phyloP scores from a whole-genome alignment of 2,113 vertebrate species.

The Hippocampus guttulatus region DNA sequence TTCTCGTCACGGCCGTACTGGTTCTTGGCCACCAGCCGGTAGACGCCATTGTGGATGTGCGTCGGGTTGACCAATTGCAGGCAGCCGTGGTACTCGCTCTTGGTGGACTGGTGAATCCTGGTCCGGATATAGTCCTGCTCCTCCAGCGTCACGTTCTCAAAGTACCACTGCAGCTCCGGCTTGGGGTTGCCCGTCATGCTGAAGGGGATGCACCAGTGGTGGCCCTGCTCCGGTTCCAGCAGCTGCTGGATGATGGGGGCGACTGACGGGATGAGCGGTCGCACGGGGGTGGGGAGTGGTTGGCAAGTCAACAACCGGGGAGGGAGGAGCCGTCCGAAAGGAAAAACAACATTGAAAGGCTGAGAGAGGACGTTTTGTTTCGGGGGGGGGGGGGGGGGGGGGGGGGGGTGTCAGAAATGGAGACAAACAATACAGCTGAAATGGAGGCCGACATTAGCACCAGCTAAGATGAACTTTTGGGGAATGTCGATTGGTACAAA shows the following conservation, averaged over 20 bases:
- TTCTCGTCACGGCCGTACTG: slow-evolving; percentile 83
- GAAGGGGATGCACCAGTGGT: slow-evolving; percentile 98
- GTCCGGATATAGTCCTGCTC: slow-evolving; percentile 90
- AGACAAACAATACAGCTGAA: slow-evolving; percentile 1
- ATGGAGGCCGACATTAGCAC: slow-evolving; percentile 8
- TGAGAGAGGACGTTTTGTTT: slow-evolving; percentile 13
- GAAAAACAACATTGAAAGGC: slow-evolving; percentile 40
- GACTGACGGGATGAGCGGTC: slow-evolving; percentile 75
- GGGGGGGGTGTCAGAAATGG: background rate
- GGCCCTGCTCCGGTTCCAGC: slow-evolving; percentile 80
- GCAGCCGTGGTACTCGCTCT: slow-evolving; percentile 92
- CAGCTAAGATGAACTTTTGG: background rate
- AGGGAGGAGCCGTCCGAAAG: slow-evolving; percentile 32
- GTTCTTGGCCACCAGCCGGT: slow-evolving; percentile 87
- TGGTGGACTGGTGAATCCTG: slow-evolving; percentile 82
- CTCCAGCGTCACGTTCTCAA: slow-evolving; percentile 76
- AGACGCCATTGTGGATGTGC: slow-evolving; percentile 92
- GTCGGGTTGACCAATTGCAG: slow-evolving; percentile 92
- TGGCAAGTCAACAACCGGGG: slow-evolving; percentile 9
- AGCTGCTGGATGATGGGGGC: slow-evolving; percentile 89
- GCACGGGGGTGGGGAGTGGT: slow-evolving; percentile 39
- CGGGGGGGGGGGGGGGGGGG: background rate
- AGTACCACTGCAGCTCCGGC: slow-evolving; percentile 88
- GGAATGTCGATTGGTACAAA: background rate
- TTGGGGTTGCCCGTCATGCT: slow-evolving; percentile 92